Evolutionary conservation across 2,113 vertebrate species (phyloP).

Genomic region (Mesitornis unicolor): DNA sequence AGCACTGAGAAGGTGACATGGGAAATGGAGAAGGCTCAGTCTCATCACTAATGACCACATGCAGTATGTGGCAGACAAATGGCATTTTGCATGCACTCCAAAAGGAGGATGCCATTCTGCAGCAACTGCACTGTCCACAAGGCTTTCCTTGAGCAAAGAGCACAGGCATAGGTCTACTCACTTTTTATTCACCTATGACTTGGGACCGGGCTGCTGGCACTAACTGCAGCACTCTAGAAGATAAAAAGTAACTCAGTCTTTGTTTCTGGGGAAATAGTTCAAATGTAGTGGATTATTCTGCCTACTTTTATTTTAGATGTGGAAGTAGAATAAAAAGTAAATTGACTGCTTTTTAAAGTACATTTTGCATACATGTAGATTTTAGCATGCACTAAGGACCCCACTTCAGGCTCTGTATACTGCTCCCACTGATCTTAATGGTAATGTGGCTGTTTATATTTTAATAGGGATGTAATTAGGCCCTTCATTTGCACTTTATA

Average conservation of each 20-base stretch:
- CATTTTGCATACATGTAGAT: neutral
- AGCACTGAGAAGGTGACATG: neutral
- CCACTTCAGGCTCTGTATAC: neutral
- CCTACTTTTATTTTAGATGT: neutral
- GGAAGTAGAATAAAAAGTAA: neutral
- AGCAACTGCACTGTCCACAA: rapidly evolving
- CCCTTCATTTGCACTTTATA: neutral
- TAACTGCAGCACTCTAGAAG: neutral
- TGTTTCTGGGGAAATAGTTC: neutral
- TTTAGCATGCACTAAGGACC: neutral
- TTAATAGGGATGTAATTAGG: neutral
- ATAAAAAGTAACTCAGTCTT: neutral
- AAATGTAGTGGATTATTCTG: neutral
- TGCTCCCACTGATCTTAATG: neutral
- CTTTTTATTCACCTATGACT: neutral
- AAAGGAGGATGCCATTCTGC: neutral
- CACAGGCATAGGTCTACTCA: neutral
- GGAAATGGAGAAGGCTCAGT: neutral
- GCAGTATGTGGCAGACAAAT: neutral
- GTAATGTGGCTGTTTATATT: neutral
- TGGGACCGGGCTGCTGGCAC: neutral
- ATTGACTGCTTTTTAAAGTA: neutral
- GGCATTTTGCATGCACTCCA: rapidly evolving
- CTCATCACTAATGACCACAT: neutral
- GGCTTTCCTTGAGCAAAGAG: neutral